A percentile compares a stretch with the other conserved stretches of the same genome.
phyloP scores from a whole-genome alignment of 2,797 vertebrate genomes.

The Falco berigora region DNA sequence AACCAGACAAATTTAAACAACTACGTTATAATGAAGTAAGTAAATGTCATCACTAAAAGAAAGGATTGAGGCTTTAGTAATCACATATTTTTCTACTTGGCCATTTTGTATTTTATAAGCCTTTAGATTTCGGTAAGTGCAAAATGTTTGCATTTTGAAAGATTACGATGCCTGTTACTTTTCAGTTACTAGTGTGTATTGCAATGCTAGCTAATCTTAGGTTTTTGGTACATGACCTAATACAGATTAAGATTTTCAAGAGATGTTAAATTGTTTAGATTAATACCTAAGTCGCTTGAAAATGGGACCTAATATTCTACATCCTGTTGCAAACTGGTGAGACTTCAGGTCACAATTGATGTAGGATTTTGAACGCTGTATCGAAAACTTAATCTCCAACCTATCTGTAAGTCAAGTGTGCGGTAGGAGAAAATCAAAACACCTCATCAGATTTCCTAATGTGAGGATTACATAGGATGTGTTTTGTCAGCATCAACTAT shows the following conservation, averaged over 20 bases:
- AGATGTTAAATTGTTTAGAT: not conserved
- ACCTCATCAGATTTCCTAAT: not conserved
- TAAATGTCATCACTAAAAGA: not conserved
- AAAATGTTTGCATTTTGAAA: not conserved
- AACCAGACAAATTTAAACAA: not conserved
- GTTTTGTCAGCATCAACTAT: not conserved
- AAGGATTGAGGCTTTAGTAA: not conserved
- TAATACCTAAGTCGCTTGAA: not conserved
- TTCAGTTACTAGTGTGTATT: not conserved
- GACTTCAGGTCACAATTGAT: not conserved
- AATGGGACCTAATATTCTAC: not conserved
- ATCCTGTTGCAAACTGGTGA: not conserved
- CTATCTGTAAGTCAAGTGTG: not conserved
- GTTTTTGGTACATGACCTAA: not conserved
- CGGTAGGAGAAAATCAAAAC: not conserved
- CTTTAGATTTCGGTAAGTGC: not conserved
- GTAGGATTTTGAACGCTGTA: not conserved
- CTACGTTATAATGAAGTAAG: not conserved
- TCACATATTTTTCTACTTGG: not conserved
- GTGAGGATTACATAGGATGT: not conserved
- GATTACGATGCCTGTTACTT: not conserved
- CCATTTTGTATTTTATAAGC: not conserved
- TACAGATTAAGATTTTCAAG: not conserved
- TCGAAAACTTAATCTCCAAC: not conserved
- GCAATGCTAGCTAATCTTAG: not conserved